phyloP scores from a whole-genome alignment of 2,888 invertebrate species.

The Idaea dimidiata region DNA sequence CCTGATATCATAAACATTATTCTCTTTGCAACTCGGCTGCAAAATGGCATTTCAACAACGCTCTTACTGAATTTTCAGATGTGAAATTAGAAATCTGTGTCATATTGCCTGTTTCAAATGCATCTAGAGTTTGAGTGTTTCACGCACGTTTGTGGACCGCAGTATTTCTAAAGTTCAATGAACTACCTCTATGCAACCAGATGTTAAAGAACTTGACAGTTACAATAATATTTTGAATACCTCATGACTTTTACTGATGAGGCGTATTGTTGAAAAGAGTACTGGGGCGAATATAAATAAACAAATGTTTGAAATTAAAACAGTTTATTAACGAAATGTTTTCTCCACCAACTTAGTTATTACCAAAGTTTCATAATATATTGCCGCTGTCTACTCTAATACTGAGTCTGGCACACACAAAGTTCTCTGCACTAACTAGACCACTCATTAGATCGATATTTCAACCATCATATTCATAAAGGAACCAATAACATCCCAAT shows the following conservation, averaged over 20 bases:
- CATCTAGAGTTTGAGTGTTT: constrained; percentile 26
- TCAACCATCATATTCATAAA: constrained; percentile 47
- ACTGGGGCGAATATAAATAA: not conserved
- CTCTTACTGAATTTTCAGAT: constrained; percentile 26
- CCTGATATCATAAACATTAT: constrained; percentile 7
- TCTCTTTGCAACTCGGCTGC: constrained; percentile 21
- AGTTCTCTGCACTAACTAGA: constrained; percentile 16
- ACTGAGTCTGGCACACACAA: constrained; percentile 10
- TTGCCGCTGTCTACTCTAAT: too few relatives aligned
- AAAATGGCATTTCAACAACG: constrained; percentile 12
- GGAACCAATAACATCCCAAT: constrained; percentile 48
- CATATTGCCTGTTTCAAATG: constrained; percentile 29
- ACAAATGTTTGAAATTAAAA: constrained; percentile 4
- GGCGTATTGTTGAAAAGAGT: not conserved
- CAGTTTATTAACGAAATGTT: constrained; percentile 6
- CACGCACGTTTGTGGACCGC: constrained; percentile 42
- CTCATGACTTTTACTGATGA: not conserved
- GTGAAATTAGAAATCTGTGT: constrained; percentile 27
- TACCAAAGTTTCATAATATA: too few relatives aligned
- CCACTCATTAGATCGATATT: constrained; percentile 38
- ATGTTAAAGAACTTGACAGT: constrained; percentile 39
- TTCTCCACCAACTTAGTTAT: not conserved
- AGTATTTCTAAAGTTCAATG: constrained; percentile 47
- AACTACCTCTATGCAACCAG: constrained; percentile 56
- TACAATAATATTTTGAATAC: constrained; percentile 49